A percentile compares a stretch with the other conserved stretches of the same genome.
Conservation (phyloP, 2,888 invertebrate species). For the Cistogaster globosa region DNA sequence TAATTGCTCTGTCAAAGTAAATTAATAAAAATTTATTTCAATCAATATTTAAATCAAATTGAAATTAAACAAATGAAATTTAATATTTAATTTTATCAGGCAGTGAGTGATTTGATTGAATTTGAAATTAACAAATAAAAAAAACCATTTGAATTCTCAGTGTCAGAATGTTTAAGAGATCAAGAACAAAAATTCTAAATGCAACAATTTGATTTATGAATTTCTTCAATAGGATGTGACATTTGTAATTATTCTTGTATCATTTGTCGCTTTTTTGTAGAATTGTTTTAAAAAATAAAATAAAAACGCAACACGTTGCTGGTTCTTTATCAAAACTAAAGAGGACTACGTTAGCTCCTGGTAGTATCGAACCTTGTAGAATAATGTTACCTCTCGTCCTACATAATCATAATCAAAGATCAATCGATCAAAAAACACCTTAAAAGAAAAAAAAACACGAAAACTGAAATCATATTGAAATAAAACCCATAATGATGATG, state of each 20-base stretch:
- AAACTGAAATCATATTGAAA: constrained; percentile 35
- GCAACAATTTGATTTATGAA: constrained; percentile 79
- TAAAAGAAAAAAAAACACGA: constrained; percentile 14
- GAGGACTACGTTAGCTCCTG: constrained; percentile 35
- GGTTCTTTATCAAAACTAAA: constrained; percentile 1
- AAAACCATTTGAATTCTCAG: constrained; percentile 47
- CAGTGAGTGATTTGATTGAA: constrained; percentile 48
- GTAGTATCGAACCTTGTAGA: constrained; percentile 20
- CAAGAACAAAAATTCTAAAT: constrained; percentile 12
- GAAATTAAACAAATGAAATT: constrained; percentile 26
- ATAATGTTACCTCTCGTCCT: constrained; percentile 55
- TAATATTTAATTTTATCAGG: constrained; percentile 32
- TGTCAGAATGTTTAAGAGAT: constrained; percentile 49
- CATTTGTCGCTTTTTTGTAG: constrained; percentile 62
- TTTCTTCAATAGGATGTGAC: constrained; percentile 80
- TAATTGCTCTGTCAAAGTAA: too few relatives aligned
- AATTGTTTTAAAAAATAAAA: constrained; percentile 24
- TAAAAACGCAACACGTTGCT: constrained; percentile 3
- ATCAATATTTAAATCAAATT: not conserved
- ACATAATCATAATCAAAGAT: constrained; percentile 63
- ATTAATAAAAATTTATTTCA: not conserved
- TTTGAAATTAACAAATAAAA: constrained; percentile 48
- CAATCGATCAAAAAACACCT: constrained; percentile 72
- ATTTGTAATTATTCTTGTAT: constrained; percentile 82
- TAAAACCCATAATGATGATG: constrained; percentile 37